Evolutionary conservation across 2,888 invertebrate genomes (phyloP).

Genomic region (Fabriciana adippe): DNA sequence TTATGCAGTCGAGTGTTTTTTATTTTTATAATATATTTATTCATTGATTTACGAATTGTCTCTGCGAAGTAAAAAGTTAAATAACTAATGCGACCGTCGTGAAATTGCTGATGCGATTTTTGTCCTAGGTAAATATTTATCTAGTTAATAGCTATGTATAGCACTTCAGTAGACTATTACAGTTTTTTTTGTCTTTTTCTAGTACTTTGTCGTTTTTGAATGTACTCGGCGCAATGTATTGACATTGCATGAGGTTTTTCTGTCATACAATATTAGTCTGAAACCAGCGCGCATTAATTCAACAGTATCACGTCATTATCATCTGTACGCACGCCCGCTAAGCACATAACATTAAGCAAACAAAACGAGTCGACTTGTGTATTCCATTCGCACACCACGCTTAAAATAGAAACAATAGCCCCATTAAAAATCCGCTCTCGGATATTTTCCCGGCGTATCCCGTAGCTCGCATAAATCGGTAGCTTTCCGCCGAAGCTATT

Average conservation of each 20-base stretch:
- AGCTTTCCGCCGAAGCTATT: slow-evolving; percentile 82
- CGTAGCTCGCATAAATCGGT: slow-evolving; percentile 79
- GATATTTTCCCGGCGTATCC: slow-evolving; percentile 79
- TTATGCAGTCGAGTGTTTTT: too few species aligned
- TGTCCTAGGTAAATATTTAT: not conserved
- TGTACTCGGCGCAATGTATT: not conserved
- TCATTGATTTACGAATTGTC: too few species aligned
- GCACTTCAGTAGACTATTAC: too few species aligned
- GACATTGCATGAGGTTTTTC: not conserved
- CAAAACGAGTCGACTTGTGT: slow-evolving; percentile 61
- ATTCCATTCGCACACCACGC: slow-evolving; percentile 78
- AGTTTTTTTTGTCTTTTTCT: too few species aligned
- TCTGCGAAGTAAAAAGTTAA: too few species aligned
- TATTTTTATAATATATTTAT: too few species aligned
- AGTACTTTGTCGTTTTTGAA: too few species aligned
- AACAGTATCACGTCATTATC: slow-evolving; percentile 41
- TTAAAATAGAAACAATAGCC: slow-evolving; percentile 81
- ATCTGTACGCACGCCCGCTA: slow-evolving; percentile 44
- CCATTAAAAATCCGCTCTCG: slow-evolving; percentile 81
- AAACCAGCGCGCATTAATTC: slow-evolving; percentile 28
- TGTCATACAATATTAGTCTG: slow-evolving; percentile 25
- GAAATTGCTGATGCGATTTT: too few species aligned
- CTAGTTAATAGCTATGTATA: not conserved
- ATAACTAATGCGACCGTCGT: too few species aligned
- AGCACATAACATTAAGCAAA: slow-evolving; percentile 53